Conservation (phyloP, 2,888 invertebrate genomes). For the Fragum whitleyi region DNA sequence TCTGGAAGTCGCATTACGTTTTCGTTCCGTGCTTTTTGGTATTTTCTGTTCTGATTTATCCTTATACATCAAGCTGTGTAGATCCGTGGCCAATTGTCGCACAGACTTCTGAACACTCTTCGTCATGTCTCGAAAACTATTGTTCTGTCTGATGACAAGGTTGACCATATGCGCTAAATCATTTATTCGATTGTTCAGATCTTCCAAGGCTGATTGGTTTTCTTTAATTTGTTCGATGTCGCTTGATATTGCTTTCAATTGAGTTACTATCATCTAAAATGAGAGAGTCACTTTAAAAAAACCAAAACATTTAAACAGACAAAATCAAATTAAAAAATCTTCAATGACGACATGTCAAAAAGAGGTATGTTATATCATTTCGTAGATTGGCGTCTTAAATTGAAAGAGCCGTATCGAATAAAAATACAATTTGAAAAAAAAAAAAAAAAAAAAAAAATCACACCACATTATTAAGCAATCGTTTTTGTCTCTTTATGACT, state of each 20-base stretch:
- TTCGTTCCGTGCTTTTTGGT: background rate
- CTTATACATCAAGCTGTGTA: background rate
- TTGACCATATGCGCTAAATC: background rate
- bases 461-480: no score
- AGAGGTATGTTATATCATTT: background rate
- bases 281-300: background rate
- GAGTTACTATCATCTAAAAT: background rate
- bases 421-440: no score
- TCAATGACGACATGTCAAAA: background rate
- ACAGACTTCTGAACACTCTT: background rate
- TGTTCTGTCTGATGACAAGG: background rate
- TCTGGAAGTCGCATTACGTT: background rate
- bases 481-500: no score
- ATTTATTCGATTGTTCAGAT: background rate
- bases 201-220: background rate
- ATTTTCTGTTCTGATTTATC: background rate
- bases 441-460: no score
- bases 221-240: slow-evolving; percentile 8
- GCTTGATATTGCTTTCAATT: background rate
- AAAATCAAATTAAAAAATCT: background rate
- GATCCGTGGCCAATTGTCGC: background rate
- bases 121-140: background rate
- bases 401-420: no score
- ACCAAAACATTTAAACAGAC: background rate
- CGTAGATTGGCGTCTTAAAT: no score